Evolutionary conservation across 2,113 vertebrate genomes (phyloP).

Genomic region (Sprattus sprattus): DNA sequence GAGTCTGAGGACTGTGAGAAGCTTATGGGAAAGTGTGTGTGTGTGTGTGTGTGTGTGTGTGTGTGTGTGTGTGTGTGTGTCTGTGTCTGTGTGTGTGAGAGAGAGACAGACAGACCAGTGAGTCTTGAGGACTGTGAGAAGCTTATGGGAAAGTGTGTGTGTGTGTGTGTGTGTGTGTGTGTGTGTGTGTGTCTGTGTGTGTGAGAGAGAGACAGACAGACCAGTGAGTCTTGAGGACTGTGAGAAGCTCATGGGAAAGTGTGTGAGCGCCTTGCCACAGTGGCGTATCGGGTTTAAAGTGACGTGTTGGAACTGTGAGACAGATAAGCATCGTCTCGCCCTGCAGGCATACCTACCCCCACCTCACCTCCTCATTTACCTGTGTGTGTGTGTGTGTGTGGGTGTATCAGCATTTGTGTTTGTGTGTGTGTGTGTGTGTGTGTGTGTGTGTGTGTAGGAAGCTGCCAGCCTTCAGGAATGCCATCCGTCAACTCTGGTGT

Average conservation of each 20-base stretch:
- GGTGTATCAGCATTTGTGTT: not conserved
- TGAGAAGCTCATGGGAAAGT: not conserved
- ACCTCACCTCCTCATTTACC: not conserved
- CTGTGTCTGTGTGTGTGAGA: too few species aligned
- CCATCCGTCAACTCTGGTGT: not conserved
- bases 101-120: too few species aligned
- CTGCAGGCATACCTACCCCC: not conserved
- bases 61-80: too few species aligned
- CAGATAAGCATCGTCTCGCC: not conserved
- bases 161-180: too few species aligned
- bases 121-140: too few species aligned
- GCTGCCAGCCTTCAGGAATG: not conserved
- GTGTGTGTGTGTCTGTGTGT: too few species aligned
- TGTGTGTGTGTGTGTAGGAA: slow-evolving; percentile 6
- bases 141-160: not conserved
- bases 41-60: too few species aligned
- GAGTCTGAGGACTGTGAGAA: too few species aligned
- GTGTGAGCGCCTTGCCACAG: not conserved
- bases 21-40: too few species aligned
- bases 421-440: not conserved
- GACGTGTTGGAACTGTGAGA: not conserved
- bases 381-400: not conserved
- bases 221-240: too few species aligned
- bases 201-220: too few species aligned
- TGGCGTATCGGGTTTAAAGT: not conserved